Evolutionary conservation across 2,797 vertebrate species (phyloP), one percentile per base, ranked within the genome.

Genomic region (Takifugu rubripes): DNA sequence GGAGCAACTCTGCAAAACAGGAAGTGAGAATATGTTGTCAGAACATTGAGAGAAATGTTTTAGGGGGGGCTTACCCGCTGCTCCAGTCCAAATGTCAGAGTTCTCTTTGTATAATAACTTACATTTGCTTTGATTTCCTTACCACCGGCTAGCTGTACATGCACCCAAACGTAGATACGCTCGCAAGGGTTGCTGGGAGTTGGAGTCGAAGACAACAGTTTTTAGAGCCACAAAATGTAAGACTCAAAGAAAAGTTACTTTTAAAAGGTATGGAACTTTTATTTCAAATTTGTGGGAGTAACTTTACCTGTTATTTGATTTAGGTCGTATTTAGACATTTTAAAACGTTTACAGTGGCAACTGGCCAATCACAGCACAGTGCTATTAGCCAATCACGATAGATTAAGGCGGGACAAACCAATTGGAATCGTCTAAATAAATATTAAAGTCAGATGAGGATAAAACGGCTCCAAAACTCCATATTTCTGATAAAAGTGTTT

Each of bases 1-100:
- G 64, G 66, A 77, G 67, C 70, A 66, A 79, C 70, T 64, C 75
- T 54, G 62, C 49, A 5, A 49, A 25, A 58, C 16, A 83, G 84
- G 82, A 90, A 89, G 84, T 74, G 62, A 81, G 63, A 75, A 31
- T 71, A n/a, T 21, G 40, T 47, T 68, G 77, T 74, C 78, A 78
- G 82, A 74, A 74, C 36, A 65, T 72, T 65, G 42, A 6, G 16
- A 36, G 66, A 54, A 67, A 64, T 58, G 75, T 58, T 49, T 49
- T 51, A 24, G 15, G 45, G 12, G 48, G 33, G 21, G 2, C 11
- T 5, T 17, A 44, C 45, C 25, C 25, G 16, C 11, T n/a, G 21
- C 2, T 29, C 11, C 2, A 24, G 49, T 17, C 42, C 7, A 10
- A 26, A 68, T 15, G 15, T 40, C 44, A 40, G 16, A 26, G 1